Conservation (phyloP, 1,140 invertebrate genomes). For the Lutraria rhynchaena region DNA sequence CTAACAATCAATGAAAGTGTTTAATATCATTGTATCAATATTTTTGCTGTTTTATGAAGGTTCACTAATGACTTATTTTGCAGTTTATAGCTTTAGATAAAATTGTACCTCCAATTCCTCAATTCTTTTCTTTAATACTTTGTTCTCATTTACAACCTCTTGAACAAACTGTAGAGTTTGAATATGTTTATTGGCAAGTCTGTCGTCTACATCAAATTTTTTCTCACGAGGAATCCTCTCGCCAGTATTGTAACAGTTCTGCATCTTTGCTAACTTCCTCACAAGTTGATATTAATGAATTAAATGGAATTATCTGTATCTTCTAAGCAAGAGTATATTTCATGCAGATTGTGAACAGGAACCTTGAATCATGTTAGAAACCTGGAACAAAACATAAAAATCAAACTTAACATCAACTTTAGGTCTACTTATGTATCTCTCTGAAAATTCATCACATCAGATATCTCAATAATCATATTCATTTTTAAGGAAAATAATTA, state of each 20-base stretch:
- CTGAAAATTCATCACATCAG: no score
- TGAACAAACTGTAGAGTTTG: constrained; percentile 78
- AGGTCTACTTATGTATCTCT: no score
- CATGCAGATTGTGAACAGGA: no score
- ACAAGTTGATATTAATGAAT: no score
- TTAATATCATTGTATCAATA: not conserved
- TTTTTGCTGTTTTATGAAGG: not conserved
- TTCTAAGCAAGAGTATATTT: no score
- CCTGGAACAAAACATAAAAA: no score
- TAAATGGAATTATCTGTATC: no score
- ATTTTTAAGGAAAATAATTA: no score
- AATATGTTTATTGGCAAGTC: constrained; percentile 76
- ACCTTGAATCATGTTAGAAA: no score
- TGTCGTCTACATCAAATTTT: constrained; percentile 70
- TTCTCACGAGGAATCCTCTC: constrained; percentile 71
- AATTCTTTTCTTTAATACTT: constrained; percentile 73
- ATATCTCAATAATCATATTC: no score
- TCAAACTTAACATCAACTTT: no score
- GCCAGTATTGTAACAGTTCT: constrained; percentile 69
- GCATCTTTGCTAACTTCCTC: no score
- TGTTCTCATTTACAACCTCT: constrained; percentile 79
- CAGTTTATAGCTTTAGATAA: not conserved
- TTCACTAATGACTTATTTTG: not conserved
- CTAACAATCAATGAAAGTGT: not conserved
- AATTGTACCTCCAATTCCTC: constrained; percentile 76